Base-by-base conservation (phyloP, 1,140 invertebrate species). In the Drosophila arawakana region DNA sequence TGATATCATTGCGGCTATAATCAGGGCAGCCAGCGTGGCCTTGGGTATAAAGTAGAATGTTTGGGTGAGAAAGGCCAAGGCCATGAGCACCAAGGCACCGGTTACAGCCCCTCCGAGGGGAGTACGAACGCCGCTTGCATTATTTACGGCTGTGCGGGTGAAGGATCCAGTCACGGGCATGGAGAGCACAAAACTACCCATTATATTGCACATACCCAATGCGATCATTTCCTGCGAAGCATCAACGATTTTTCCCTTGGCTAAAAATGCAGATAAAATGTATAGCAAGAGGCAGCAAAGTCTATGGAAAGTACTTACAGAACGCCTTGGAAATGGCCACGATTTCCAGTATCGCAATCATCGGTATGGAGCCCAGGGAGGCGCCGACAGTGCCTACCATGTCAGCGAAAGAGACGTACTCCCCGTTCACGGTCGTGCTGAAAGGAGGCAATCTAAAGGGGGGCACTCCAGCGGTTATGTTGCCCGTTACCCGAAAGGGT, bases 91-190 rank as follows among this genome's bases (percentile, higher is more conserved):
- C 55, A 97, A 91, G 18, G 91, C 59, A 85, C 95, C 96, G 11
- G 96, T 96, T 25, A 96, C 94, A 15, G 98, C 91, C 8, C 97
- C 97, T n/a, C 97, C 97, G 47, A 97, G 94, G 1, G 97, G 95
- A 2, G 97, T 98, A 80, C 94, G 94, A 0, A 98, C 98, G 13
- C 98, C 98, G 79, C 97, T 98, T 37, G 97, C 96, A 90, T 97
- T 96, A 93, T 98, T 98, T 1, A 99, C 95, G 1, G 98, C 98
- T 7, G 98, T 98, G 71, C 97, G 94, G 0, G 96, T 97, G 91
- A 98, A 97, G 67, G 96, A 97, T 41, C 97, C 98, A 0, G 98
- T 97, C 0, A 96, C 94, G 0, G 98, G 98, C 94, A 97, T 97
- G 1, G 97, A 98, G 11, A 94, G 94, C 34, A 98, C 95, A 92